Evolutionary conservation across 2,797 vertebrate species (phyloP).

Genomic region (Carapus acus): DNA sequence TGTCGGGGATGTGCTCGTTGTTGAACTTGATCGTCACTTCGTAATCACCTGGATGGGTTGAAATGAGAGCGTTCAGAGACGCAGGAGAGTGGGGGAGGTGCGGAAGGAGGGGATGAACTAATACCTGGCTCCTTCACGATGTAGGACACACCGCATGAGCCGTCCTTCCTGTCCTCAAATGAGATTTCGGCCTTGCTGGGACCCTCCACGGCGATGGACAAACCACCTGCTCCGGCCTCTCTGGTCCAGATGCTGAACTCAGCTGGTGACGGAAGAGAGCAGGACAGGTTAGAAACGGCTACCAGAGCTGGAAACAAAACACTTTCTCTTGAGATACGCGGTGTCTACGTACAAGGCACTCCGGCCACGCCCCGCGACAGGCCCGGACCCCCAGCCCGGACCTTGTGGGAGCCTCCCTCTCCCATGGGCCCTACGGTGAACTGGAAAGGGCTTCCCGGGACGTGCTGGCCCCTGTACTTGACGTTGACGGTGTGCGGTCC

Average conservation of each 20-base stretch:
- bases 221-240: conserved; percentile 86
- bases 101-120: too few relatives aligned
- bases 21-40: conserved; percentile 99
- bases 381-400: conserved; percentile 87
- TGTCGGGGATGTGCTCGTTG: conserved; percentile 95
- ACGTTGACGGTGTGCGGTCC: conserved; percentile 93
- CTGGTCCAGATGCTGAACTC: conserved; percentile 95
- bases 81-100: too few relatives aligned
- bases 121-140: conserved; percentile 88
- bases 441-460: conserved; percentile 97
- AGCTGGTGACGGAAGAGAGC: conserved; percentile 58
- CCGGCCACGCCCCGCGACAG: conserved; percentile 86
- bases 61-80: conserved; percentile 15
- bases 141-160: conserved; percentile 90
- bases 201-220: conserved; percentile 89
- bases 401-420: conserved; percentile 90
- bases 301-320: neutral
- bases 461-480: conserved; percentile 92
- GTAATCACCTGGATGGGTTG: conserved; percentile 79
- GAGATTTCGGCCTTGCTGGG: conserved; percentile 93
- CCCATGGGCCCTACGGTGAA: conserved; percentile 95
- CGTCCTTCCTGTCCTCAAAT: conserved; percentile 91
- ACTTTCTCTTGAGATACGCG: neutral
- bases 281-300: neutral
- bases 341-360: conserved; percentile 74